Evolutionary conservation across 2,888 invertebrate genomes (phyloP), one percentile per base, ranked within the genome.

Genomic region (Hypselothyrea guttata): DNA sequence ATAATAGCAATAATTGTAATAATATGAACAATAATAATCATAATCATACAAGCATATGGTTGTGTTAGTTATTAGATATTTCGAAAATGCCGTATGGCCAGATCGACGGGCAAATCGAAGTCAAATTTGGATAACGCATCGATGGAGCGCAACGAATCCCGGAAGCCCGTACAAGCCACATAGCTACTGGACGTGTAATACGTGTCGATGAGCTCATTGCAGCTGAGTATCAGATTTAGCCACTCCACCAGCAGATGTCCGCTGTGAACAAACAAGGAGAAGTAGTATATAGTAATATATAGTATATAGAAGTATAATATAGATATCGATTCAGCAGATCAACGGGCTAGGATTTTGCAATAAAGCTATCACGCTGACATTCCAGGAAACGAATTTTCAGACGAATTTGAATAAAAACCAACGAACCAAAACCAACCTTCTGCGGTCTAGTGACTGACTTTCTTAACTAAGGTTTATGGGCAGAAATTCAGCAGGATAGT

Each of bases 81-180:
- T 88, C 97, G 96, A 89, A 99, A 97, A 86, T 98, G 98, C 87
- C 97, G 94, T 35, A 99, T 94, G 34, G 99, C 99, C 83, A 99
- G 92, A 90, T 99, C 98, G 11, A 98, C 96, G 0, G 99, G 98
- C 85, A 99, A 92, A 88, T 97, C 95, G 90, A 98, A 99, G 87
- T 96, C 95, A 85, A 95, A 93, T 51, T 93, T 93, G 48, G 95
- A 95, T 48, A 99, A 91, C 52, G 94, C 93, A 87, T 99, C 98
- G 82, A 99, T 91, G 57, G 98, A 95, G 74, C 95, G 95, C 69
- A 98, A 91, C 13, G 97, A 94, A 90, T 99, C 99, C 89, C 98
- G 98, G 89, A 99, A 99, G 41, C 98, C 98, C 73, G 99, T 99
- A 90, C 97, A 96, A 2, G 95, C 94, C 53, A 98, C 95, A 89